A percentile compares a stretch with the other conserved stretches of the same genome.
These are phyloP conservation scores for Temnothorax ravouxi DNA, from an alignment of 2,888 invertebrate species.

Conservation along the genomic window DNA sequence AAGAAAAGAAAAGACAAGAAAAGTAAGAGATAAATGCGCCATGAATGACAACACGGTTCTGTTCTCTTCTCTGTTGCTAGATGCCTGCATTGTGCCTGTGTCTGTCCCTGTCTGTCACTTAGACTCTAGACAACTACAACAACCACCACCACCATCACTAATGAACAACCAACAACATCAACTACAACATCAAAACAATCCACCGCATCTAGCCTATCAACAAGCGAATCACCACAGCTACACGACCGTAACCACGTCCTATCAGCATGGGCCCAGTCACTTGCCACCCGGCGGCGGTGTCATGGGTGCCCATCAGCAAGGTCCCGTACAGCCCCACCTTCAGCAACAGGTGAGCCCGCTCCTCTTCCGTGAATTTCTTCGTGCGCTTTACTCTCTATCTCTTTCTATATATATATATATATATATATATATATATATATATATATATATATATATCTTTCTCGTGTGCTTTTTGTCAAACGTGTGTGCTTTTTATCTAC, in stretches of 20 bases:
- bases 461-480: slow-evolving; percentile 35
- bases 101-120: slow-evolving; percentile 87
- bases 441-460: slow-evolving; percentile 35
- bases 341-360: slow-evolving; percentile 86
- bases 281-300: slow-evolving; percentile 79
- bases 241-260: slow-evolving; percentile 86
- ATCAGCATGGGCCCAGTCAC: slow-evolving; percentile 84
- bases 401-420: slow-evolving; percentile 26
- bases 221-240: slow-evolving; percentile 87
- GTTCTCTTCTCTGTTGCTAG: slow-evolving; percentile 95
- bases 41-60: slow-evolving; percentile 86
- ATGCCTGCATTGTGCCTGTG: slow-evolving; percentile 92
- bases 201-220: slow-evolving; percentile 87
- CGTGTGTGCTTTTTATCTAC: slow-evolving; percentile 25
- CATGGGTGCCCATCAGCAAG: slow-evolving; percentile 84
- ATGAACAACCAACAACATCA: slow-evolving; percentile 84
- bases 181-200: slow-evolving; percentile 86
- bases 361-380: slow-evolving; percentile 69
- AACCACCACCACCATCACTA: slow-evolving; percentile 85
- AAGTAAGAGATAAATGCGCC: slow-evolving; percentile 82
- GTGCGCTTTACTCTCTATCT: slow-evolving; percentile 42
- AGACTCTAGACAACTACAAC: slow-evolving; percentile 86
- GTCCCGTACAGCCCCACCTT: slow-evolving; percentile 85
- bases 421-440: slow-evolving; percentile 23
- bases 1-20: slow-evolving; percentile 14